These are phyloP conservation scores for Rissa tridactyla DNA, from an alignment of 2,113 vertebrate species.

Conservation along the genomic window DNA sequence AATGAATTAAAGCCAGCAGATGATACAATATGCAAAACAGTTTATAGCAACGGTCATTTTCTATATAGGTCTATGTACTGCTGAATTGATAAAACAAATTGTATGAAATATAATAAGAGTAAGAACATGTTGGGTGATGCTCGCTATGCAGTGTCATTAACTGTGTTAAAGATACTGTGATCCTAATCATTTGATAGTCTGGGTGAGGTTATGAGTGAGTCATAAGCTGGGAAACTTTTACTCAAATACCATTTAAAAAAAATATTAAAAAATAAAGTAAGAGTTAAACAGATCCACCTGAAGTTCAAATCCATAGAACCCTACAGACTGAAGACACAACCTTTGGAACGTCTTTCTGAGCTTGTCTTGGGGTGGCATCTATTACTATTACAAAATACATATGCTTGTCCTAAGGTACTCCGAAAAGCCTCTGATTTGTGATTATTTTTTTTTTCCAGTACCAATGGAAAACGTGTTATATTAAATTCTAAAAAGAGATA, in stretches of 20 bases:
- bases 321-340: neutral
- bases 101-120: neutral
- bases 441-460: neutral
- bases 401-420: neutral
- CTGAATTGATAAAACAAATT: neutral
- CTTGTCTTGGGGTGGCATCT: neutral
- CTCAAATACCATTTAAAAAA: neutral
- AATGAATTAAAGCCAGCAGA: slow-evolving; percentile 1
- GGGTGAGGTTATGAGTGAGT: neutral
- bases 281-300: neutral
- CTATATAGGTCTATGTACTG: neutral
- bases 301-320: neutral
- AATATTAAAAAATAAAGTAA: neutral
- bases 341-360: neutral
- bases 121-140: neutral
- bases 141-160: neutral
- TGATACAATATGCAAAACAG: neutral
- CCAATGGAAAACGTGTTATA: fast-evolving
- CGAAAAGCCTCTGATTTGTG: neutral
- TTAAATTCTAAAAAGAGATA: neutral
- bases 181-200: neutral
- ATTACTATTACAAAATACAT: neutral
- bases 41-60: neutral
- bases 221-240: neutral
- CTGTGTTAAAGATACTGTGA: neutral